Base-by-base conservation (phyloP, 2,113 vertebrate genomes). In the Nothocercus nigrocapillus region DNA sequence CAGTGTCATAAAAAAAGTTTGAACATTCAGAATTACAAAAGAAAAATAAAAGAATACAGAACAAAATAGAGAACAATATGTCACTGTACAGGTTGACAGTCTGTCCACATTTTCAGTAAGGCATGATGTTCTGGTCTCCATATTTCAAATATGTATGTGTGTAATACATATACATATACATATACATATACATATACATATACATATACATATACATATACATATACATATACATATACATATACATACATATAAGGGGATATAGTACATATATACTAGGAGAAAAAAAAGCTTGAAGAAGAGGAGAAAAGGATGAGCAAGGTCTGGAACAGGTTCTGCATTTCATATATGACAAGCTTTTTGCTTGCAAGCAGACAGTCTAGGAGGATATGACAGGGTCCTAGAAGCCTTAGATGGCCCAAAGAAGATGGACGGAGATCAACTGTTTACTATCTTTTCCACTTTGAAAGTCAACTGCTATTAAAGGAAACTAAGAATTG, bases 91-190 rank as follows among this genome's bases (percentile, higher is more conserved):
- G 3, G 44, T 17, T 49, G 8, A 45, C 17, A 84, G 9, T 16
- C 4, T 40, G 24, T 36, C 21, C 22, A 22, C 4, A 5, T 34
- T 6, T 85, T 90, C 58, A 62, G 25, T 14, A 49, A 8, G 27
- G 6, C 40, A 67, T n/a, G 61, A 56, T 47, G 42, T 12, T 32
- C 12, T 11, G 15, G 15, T 27, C 62, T 10, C 10, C 15, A 28
- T 18, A 70, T 8, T 1, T 3, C 0, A 21, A 61, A 49, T 24
- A 49, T 24, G 22, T 49, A 49, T 22, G 18, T 22, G 11, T 22
- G 22, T 49, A n/a, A 49, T 49, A 11, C 24, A 24, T 16, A 17
- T 36, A 36, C 36, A 36, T 36, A 36, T 36, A 36, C 36, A 36
- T 36, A 36, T 36, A 36, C 36, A 8, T 36, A 36, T 36, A 36